Conservation (phyloP, 2,888 invertebrate species). For the Cecidostiba fungosa region DNA sequence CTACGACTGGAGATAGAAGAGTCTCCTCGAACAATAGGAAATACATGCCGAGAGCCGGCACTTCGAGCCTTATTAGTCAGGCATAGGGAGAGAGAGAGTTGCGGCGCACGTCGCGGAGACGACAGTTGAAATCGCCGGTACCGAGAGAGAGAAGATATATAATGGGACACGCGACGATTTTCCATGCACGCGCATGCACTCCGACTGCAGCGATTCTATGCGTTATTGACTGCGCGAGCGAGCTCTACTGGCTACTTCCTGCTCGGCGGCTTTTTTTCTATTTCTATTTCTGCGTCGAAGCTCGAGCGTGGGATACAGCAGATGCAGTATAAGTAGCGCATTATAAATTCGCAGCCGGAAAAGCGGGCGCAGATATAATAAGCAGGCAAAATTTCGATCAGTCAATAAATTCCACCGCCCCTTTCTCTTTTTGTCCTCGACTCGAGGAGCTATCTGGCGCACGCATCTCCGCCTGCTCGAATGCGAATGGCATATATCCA, state of each 20-base stretch:
- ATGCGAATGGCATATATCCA: slow-evolving; percentile 30
- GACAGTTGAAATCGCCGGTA: slow-evolving; percentile 50
- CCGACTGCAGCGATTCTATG: background rate
- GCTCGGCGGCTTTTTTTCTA: background rate
- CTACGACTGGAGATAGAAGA: background rate
- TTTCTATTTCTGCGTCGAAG: too few relatives aligned
- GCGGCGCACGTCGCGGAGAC: background rate
- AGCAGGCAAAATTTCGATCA: slow-evolving; percentile 42
- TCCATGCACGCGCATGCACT: slow-evolving; percentile 8
- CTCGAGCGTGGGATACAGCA: background rate
- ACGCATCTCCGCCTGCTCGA: background rate
- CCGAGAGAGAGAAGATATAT: slow-evolving; percentile 10
- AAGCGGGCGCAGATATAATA: slow-evolving; percentile 3
- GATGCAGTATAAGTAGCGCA: background rate
- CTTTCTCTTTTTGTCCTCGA: slow-evolving; percentile 10
- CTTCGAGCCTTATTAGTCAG: slow-evolving; percentile 63
- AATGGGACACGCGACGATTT: slow-evolving; percentile 49
- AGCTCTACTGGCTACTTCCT: slow-evolving; percentile 21
- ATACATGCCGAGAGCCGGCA: slow-evolving; percentile 10
- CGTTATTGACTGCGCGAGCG: slow-evolving; percentile 28
- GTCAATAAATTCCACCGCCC: slow-evolving; percentile 46
- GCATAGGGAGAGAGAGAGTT: background rate
- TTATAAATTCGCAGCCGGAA: background rate
- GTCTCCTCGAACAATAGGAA: slow-evolving; percentile 45
- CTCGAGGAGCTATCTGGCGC: background rate